These are phyloP conservation scores for Apodemus agrarius DNA, from an alignment of 2,797 vertebrate species.

Conservation along the genomic window DNA sequence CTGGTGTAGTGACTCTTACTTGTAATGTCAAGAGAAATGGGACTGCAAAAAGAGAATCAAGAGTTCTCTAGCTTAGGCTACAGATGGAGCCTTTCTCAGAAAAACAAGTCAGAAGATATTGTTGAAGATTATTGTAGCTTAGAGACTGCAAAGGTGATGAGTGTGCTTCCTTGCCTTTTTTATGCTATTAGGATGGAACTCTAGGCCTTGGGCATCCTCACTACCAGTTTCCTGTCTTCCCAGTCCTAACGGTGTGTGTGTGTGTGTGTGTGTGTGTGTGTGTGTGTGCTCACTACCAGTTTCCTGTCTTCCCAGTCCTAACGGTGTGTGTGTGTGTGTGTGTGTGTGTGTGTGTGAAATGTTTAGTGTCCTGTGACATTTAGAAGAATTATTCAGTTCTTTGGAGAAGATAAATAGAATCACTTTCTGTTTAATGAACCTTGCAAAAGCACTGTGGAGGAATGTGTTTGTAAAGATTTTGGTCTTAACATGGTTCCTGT, in stretches of 20 bases:
- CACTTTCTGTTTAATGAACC: background rate
- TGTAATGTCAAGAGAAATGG: background rate
- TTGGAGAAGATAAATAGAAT: background rate
- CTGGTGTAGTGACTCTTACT: background rate
- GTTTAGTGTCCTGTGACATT: slow-evolving; percentile 5
- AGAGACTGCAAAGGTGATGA: background rate
- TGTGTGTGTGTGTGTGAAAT: background rate
- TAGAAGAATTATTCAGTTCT: slow-evolving; percentile 34
- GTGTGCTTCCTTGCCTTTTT: background rate
- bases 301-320: background rate
- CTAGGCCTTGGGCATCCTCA: background rate
- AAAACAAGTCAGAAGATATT: background rate
- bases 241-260: background rate
- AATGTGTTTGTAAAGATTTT: slow-evolving; percentile 18
- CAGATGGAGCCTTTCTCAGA: background rate
- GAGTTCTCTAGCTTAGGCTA: background rate
- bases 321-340: background rate
- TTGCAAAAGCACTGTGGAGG: background rate
- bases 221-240: background rate
- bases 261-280: no score
- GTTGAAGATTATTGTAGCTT: background rate
- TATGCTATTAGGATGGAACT: background rate
- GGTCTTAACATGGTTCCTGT: slow-evolving; percentile 34
- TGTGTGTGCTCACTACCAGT: background rate
- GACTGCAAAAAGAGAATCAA: background rate